phyloP scores from a whole-genome alignment of 2,113 vertebrate species.

The Collichthys lucidus region DNA sequence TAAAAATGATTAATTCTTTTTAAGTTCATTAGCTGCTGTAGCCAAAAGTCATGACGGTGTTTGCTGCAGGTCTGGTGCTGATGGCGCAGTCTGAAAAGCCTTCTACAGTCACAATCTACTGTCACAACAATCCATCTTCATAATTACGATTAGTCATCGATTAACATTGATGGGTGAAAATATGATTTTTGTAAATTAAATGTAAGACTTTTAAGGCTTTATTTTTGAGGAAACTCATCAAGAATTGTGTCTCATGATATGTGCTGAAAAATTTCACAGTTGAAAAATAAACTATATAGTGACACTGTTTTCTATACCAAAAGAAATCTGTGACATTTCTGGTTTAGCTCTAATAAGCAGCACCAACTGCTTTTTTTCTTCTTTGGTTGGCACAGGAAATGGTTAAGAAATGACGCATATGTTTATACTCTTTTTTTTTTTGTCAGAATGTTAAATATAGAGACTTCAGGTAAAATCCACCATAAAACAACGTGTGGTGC shows the following conservation, averaged over 20 bases:
- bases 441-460: too few relatives aligned
- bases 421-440: background rate
- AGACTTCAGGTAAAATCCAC: slow-evolving; percentile 17
- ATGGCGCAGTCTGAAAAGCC: background rate
- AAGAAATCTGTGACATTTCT: too few relatives aligned
- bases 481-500: slow-evolving; percentile 42
- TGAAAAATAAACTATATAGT: too few relatives aligned
- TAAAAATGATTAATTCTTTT: background rate
- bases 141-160: too few relatives aligned
- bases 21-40: background rate
- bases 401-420: background rate
- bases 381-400: background rate
- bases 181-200: background rate
- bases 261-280: too few relatives aligned
- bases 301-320: too few relatives aligned
- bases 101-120: background rate
- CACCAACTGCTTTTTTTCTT: background rate
- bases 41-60: background rate
- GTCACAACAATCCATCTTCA: background rate
- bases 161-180: background rate
- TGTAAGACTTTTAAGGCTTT: background rate
- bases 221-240: background rate
- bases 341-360: background rate
- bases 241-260: too few relatives aligned
- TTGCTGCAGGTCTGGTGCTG: background rate